phyloP scores from a whole-genome alignment of 2,888 invertebrate species.

The Plebejus anna region DNA sequence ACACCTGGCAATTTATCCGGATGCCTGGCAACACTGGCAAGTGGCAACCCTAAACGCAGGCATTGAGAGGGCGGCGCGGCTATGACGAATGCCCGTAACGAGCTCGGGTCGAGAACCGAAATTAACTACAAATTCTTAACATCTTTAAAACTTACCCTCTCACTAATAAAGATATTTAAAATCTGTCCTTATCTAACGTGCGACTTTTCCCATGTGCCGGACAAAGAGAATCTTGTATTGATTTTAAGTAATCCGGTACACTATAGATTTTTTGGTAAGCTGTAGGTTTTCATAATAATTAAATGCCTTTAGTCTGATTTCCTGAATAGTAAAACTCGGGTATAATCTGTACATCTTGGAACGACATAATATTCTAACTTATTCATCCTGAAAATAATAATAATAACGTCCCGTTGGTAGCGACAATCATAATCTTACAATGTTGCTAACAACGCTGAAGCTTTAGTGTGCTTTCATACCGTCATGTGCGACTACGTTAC shows the following conservation, averaged over 20 bases:
- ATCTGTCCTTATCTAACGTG: no score
- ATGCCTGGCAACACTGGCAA: not conserved
- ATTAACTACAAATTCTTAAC: not conserved
- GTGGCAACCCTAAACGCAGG: not conserved
- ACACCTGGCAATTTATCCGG: not conserved
- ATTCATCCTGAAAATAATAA: not conserved
- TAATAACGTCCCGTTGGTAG: not conserved
- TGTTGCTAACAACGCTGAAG: not conserved
- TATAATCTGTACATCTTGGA: no score
- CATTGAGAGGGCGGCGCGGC: constrained; percentile 45
- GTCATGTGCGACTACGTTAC: not conserved
- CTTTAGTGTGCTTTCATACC: not conserved
- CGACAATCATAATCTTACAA: constrained; percentile 4
- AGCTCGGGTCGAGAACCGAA: constrained; percentile 44
- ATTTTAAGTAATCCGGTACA: no score
- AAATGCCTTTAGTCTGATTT: not conserved
- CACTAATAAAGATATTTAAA: not conserved
- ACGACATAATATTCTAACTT: not conserved
- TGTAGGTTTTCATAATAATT: no score
- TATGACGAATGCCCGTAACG: constrained; percentile 73
- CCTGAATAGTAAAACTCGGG: no score
- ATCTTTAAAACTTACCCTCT: not conserved
- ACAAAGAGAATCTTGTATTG: no score
- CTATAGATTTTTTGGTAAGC: no score
- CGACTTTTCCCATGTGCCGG: no score